Evolutionary conservation across 2,888 invertebrate genomes (phyloP).

Genomic region (Dicycla oo): DNA sequence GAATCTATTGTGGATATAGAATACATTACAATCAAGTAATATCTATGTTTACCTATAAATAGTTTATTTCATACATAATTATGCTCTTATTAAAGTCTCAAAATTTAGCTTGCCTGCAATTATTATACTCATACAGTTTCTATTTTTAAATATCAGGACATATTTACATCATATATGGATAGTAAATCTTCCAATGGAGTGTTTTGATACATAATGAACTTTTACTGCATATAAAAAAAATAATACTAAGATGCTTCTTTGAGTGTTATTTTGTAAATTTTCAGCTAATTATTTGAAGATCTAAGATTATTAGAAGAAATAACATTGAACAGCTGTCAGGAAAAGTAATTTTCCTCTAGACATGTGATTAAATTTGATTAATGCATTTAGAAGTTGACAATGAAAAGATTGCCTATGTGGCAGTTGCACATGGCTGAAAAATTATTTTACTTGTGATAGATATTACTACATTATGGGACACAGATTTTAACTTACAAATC

Average conservation of each 20-base stretch:
- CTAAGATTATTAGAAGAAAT: background rate
- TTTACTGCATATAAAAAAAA: slow-evolving; percentile 18
- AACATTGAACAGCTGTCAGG: background rate
- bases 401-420: slow-evolving; percentile 56
- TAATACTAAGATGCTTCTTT: background rate
- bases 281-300: too few species aligned
- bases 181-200: background rate
- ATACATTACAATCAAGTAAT: background rate
- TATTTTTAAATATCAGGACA: background rate
- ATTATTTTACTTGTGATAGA: background rate
- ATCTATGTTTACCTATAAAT: background rate
- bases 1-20: background rate
- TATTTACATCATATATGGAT: background rate
- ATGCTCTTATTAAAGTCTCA: too few species aligned
- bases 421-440: slow-evolving; percentile 44
- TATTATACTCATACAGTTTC: background rate
- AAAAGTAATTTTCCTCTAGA: background rate
- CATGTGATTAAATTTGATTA: slow-evolving; percentile 15
- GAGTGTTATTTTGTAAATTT: background rate
- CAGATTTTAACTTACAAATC: background rate
- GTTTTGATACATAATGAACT: slow-evolving; percentile 32
- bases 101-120: background rate
- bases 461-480: background rate
- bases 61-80: background rate
- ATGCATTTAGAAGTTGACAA: slow-evolving; percentile 8